Base-by-base conservation (phyloP, 2,888 invertebrate species). In the Amphipoea lucens region DNA sequence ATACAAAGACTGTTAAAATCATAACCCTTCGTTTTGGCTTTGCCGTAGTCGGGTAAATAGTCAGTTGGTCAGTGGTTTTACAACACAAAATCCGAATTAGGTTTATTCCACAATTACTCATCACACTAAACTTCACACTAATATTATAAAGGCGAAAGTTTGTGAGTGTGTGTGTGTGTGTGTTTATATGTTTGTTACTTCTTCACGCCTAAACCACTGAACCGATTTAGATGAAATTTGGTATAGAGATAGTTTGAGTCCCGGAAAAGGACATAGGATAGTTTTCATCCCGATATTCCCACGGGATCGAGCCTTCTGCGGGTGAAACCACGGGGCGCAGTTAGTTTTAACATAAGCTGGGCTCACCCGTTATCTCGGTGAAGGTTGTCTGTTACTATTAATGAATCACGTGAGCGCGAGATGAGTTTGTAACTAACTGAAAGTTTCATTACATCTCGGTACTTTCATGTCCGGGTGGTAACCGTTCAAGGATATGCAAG, bases 341-440 rank as follows among this genome's bases (percentile, higher is more conserved):
- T 1, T 29, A 29, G 29, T 60, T 60, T 77, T 76, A 76, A 83
- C 23, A 45, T 76, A 62, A 45, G 20, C 60, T 42, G 0, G n/a
- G 69, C 57, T 62, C 9, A 40, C 11, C 11, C 36, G 54, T 67
- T 54, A 81, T 57, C 71, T 73, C n/a, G 17, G 11, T 4, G 65
- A 60, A 72, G 48, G 78, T 69, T 75, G 62, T 68, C 42, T 57
- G 48, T 86, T 73, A 66, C 4, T 74, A 78, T 84, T 83, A 54
- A 87, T 87, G 57, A 74, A 72, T 54, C 45, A 72, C 48, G 65
- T 57, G 71, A 40, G 48, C 36, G 54, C 68, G 45, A 74, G 78
- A 87, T 78, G 78, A 84, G 65, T 84, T 87, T 75, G 72, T n/a
- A 83, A 84, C 72, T 75, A n/a, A 12, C 29, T 84, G 68, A 86